Conservation (phyloP, 2,888 invertebrate genomes). For the Lordiphosa fenestrarum region DNA sequence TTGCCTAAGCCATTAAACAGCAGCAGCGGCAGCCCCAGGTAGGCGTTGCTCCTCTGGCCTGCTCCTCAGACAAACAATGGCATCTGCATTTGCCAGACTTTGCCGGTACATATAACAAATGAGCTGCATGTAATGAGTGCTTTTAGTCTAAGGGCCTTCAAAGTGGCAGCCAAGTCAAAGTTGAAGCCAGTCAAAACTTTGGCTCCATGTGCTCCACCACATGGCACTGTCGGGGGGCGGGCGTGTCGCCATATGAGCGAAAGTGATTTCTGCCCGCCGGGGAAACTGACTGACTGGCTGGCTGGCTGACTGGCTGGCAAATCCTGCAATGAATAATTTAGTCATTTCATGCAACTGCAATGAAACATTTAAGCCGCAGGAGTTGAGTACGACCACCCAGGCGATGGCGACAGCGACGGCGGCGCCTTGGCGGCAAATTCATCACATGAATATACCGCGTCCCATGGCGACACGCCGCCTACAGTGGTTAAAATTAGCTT, state of each 20-base stretch:
- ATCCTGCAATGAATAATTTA: slow-evolving; percentile 76
- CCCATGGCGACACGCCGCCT: background rate
- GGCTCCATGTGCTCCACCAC: background rate
- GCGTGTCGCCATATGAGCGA: slow-evolving; percentile 52
- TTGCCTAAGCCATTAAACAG: slow-evolving; percentile 34
- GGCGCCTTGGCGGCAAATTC: slow-evolving; percentile 71
- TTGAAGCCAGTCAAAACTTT: slow-evolving; percentile 47
- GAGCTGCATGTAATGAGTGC: slow-evolving; percentile 34
- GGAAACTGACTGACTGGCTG: slow-evolving; percentile 17
- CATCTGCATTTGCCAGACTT: slow-evolving; percentile 40
- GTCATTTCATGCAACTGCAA: slow-evolving; percentile 56
- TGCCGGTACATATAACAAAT: slow-evolving; percentile 31
- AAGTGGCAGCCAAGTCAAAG: slow-evolving; percentile 17
- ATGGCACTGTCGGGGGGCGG: slow-evolving; percentile 14
- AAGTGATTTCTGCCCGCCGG: slow-evolving; percentile 55
- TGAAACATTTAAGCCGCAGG: slow-evolving; percentile 68
- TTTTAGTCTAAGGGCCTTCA: slow-evolving; percentile 7
- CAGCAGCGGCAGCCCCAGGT: slow-evolving; percentile 40
- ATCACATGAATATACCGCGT: slow-evolving; percentile 58
- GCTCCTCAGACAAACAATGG: slow-evolving; percentile 45
- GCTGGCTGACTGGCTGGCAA: slow-evolving; percentile 35
- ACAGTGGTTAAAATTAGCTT: background rate
- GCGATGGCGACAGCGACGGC: slow-evolving; percentile 34
- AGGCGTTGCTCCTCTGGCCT: slow-evolving; percentile 47
- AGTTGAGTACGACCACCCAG: slow-evolving; percentile 65